A percentile compares a stretch with the other conserved stretches of the same genome.
phyloP scores from a whole-genome alignment of 2,113 vertebrate genomes.

The Lutjanus erythropterus region DNA sequence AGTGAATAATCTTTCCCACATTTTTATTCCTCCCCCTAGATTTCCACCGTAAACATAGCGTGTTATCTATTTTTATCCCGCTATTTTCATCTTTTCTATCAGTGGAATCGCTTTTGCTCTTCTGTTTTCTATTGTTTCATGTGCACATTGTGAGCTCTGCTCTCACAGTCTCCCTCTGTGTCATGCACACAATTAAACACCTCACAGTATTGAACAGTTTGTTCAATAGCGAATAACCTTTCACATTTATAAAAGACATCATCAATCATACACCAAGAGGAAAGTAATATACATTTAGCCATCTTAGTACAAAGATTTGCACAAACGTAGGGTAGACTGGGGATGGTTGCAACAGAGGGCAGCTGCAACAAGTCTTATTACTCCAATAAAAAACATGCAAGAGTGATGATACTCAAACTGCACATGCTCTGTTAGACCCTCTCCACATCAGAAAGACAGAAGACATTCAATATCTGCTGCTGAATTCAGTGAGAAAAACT shows the following conservation, averaged over 20 bases:
- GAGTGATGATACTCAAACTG: too few species aligned
- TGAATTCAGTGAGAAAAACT: too few species aligned
- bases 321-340: too few species aligned
- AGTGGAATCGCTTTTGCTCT: constrained; percentile 7
- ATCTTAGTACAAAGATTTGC: neutral
- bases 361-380: too few species aligned
- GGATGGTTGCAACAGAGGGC: too few species aligned
- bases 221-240: constrained; percentile 5
- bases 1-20: constrained; percentile 53
- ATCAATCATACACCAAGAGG: constrained; percentile 4
- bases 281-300: neutral
- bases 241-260: constrained; percentile 8
- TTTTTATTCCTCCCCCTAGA: constrained; percentile 60
- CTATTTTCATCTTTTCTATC: constrained; percentile 10
- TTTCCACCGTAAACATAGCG: constrained; percentile 28
- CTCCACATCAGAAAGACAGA: too few species aligned
- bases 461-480: too few species aligned
- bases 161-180: neutral
- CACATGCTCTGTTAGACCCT: too few species aligned
- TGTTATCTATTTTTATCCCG: constrained; percentile 25
- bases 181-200: neutral
- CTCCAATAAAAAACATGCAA: too few species aligned
- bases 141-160: neutral
- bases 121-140: constrained; percentile 20
- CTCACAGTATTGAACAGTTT: constrained; percentile 7